These are phyloP conservation scores for Streptopelia turtur DNA, from an alignment of 2,797 vertebrate species.

Conservation along the genomic window DNA sequence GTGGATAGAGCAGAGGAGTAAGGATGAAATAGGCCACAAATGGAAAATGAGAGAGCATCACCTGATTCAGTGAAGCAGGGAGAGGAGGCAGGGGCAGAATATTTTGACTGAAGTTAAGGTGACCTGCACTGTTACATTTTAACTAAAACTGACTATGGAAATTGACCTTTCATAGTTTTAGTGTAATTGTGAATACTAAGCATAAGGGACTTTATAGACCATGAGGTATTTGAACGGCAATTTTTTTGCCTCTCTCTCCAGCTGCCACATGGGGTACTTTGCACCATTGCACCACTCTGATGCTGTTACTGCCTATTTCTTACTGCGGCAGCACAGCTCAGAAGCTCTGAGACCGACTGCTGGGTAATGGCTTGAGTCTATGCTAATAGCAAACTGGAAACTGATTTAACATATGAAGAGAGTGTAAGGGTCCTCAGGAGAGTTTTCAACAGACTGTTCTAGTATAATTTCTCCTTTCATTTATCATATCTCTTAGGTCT, in stretches of 20 bases:
- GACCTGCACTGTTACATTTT: not conserved
- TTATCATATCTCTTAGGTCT: not conserved
- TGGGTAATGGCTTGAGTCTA: not conserved
- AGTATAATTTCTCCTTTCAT: not conserved
- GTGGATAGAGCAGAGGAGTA: not conserved
- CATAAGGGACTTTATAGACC: not conserved
- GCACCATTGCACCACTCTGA: too few relatives aligned
- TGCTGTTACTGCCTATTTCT: not conserved
- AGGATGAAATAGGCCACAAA: not conserved
- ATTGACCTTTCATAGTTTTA: not conserved
- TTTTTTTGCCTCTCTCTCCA: not conserved
- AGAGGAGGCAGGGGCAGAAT: not conserved
- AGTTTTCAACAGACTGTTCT: not conserved
- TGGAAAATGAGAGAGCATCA: fast-evolving
- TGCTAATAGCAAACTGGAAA: not conserved
- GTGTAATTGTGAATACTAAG: not conserved
- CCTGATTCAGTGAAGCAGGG: not conserved
- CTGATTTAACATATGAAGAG: not conserved
- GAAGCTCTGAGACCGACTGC: not conserved
- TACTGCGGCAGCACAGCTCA: not conserved
- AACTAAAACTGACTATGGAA: not conserved
- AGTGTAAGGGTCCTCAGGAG: not conserved
- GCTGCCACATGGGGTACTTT: not conserved
- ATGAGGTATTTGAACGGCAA: not conserved
- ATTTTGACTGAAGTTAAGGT: not conserved